phyloP scores from a whole-genome alignment of 2,888 invertebrate genomes.

The Xylocampa areola region DNA sequence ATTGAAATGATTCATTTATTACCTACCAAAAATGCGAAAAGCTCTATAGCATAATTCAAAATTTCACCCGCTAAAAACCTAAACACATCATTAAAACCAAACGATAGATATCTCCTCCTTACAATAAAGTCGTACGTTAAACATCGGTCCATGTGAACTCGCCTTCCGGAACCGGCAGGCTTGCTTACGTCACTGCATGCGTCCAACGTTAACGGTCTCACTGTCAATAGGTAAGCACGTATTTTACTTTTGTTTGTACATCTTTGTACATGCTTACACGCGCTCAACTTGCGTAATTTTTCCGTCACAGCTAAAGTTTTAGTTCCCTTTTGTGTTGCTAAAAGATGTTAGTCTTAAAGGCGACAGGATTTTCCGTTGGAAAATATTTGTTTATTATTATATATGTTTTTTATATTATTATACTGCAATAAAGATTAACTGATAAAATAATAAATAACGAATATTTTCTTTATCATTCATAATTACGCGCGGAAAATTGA shows the following conservation, averaged over 20 bases:
- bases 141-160: constrained; percentile 57
- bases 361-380: neutral
- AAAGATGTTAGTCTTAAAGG: constrained; percentile 1
- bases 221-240: constrained; percentile 71
- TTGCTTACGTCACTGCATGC: constrained; percentile 76
- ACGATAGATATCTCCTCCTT: neutral
- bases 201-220: constrained; percentile 77
- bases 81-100: too few species aligned
- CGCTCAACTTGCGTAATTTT: constrained; percentile 49
- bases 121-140: constrained; percentile 36
- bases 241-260: constrained; percentile 68
- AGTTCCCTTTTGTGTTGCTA: constrained; percentile 9
- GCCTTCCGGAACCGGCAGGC: constrained; percentile 63
- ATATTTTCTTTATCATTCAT: constrained; percentile 1
- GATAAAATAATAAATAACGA: too few species aligned
- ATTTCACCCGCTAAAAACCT: too few species aligned
- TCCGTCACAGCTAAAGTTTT: constrained; percentile 25
- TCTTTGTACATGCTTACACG: constrained; percentile 59
- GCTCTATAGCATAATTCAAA: too few species aligned
- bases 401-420: neutral
- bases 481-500: constrained; percentile 22
- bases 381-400: too few species aligned
- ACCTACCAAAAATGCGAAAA: too few species aligned
- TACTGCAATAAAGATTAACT: too few species aligned
- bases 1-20: too few species aligned